phyloP scores from a whole-genome alignment of 2,113 vertebrate species.

The Scomber japonicus region DNA sequence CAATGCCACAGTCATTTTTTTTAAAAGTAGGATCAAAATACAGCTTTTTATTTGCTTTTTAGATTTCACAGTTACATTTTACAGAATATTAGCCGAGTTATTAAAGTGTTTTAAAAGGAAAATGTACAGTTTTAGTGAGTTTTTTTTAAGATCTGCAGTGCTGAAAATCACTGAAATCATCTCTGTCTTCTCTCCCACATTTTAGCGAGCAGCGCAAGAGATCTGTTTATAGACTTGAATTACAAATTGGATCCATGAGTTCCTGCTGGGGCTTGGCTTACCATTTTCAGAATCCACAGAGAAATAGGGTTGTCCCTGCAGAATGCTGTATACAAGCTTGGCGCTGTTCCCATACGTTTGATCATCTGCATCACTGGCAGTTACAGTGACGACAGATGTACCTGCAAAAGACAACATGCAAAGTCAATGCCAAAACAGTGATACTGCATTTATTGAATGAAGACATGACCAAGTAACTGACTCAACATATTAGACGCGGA shows the following conservation, averaged over 20 bases:
- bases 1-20: not conserved
- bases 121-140: not conserved
- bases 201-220: not conserved
- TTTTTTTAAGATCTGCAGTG: not conserved
- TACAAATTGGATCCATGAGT: not conserved
- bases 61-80: not conserved
- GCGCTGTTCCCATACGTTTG: conserved; percentile 97
- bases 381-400: conserved; percentile 93
- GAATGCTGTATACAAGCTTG: conserved; percentile 96
- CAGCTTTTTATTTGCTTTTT: not conserved
- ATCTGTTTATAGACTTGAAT: conserved; percentile 8
- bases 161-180: not conserved
- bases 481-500: not conserved
- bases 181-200: not conserved
- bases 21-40: too few relatives aligned
- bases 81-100: not conserved
- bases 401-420: conserved; percentile 82
- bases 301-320: conserved; percentile 98
- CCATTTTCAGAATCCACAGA: conserved; percentile 97
- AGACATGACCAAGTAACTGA: not conserved
- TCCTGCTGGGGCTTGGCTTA: conserved; percentile 69
- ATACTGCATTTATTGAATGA: not conserved
- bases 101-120: not conserved
- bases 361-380: conserved; percentile 95
- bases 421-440: not conserved